Evolutionary conservation across 1,140 invertebrate species (phyloP).

Genomic region (Monomorium pharaonis): DNA sequence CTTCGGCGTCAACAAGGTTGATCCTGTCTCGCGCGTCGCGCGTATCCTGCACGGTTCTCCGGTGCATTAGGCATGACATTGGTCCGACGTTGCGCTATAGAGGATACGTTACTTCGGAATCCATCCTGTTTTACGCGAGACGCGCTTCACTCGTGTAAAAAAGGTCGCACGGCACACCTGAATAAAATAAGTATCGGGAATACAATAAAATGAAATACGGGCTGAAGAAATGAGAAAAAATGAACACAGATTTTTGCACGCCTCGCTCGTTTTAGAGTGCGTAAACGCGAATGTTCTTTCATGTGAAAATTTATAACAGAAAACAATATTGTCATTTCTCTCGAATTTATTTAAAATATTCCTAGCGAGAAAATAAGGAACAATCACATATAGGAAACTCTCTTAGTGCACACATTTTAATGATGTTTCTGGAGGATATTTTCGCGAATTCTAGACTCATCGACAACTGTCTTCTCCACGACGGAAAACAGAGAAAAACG

Average conservation of each 20-base stretch:
- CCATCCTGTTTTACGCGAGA: slow-evolving; percentile 31
- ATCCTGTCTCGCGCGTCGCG: slow-evolving; percentile 39
- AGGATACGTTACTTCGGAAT: slow-evolving; percentile 20
- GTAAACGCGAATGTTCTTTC: not conserved
- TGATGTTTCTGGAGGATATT: not conserved
- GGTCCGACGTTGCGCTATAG: slow-evolving; percentile 6
- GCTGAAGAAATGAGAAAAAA: too few species aligned
- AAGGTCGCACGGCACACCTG: not conserved
- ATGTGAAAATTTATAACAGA: not conserved
- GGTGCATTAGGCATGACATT: slow-evolving; percentile 33
- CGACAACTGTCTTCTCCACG: too few species aligned
- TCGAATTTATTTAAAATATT: not conserved
- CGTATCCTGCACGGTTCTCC: slow-evolving; percentile 28
- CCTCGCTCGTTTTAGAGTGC: not conserved
- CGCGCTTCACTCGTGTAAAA: not conserved
- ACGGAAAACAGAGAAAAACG: too few species aligned
- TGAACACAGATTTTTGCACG: not conserved
- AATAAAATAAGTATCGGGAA: not conserved
- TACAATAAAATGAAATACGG: not conserved
- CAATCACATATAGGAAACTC: not conserved
- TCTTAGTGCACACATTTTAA: not conserved
- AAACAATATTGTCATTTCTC: too few species aligned
- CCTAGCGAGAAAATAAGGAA: not conserved
- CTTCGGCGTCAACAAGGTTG: not conserved
- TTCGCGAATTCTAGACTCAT: not conserved